Percentiles rank a stretch among this genome's conserved stretches.
phyloP scores from a whole-genome alignment of 2,113 vertebrate species.

The Larimichthys crocea region DNA sequence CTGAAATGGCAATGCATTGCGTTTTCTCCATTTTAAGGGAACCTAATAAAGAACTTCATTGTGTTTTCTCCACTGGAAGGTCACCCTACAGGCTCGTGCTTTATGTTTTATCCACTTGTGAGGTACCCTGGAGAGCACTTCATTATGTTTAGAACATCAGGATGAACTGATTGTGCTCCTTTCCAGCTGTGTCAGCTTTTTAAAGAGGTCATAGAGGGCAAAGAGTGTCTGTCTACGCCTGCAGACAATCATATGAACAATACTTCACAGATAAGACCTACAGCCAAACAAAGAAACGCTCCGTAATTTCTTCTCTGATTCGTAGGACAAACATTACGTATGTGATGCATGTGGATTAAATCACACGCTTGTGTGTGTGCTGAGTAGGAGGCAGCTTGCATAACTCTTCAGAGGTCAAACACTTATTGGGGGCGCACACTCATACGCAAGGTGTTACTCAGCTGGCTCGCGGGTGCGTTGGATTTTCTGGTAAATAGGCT shows the following conservation, averaged over 20 bases:
- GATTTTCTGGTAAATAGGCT: constrained; percentile 2
- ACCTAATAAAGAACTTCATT: too few relatives aligned
- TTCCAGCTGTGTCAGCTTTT: constrained; percentile 32
- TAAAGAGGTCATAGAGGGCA: background rate
- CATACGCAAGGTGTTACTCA: constrained; percentile 48
- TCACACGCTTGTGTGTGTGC: constrained; percentile 17
- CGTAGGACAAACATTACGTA: constrained; percentile 7
- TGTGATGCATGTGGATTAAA: constrained; percentile 47
- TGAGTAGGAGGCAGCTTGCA: constrained; percentile 61
- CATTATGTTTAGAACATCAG: background rate
- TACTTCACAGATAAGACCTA: constrained; percentile 20
- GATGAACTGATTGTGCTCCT: background rate
- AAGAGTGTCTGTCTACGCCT: background rate
- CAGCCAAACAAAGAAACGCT: background rate
- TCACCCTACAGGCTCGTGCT: too few relatives aligned
- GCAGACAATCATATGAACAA: constrained; percentile 11
- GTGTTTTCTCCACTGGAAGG: too few relatives aligned
- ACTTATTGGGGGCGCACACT: constrained; percentile 47
- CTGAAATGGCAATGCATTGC: too few relatives aligned
- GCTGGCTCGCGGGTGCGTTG: constrained; percentile 25
- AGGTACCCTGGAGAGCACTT: too few relatives aligned
- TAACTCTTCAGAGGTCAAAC: constrained; percentile 69
- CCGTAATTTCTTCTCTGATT: constrained; percentile 37
- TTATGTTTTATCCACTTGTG: too few relatives aligned
- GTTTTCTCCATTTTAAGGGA: too few relatives aligned